Base-by-base conservation (phyloP, 2,113 vertebrate genomes). In the Pollachius pollachius region DNA sequence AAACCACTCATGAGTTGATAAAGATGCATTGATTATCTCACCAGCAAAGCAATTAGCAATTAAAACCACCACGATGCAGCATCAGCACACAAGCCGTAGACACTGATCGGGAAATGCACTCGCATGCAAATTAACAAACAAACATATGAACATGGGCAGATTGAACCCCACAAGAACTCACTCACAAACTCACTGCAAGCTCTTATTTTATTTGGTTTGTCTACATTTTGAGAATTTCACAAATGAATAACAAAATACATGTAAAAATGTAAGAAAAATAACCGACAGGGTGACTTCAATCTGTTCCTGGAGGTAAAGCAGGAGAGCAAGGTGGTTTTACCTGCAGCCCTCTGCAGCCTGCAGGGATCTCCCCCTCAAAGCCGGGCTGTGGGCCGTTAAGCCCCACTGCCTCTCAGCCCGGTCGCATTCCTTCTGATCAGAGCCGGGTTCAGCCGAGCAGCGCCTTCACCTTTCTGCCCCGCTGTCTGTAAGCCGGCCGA, bases 381-480 rank as follows among this genome's bases (percentile, higher is more conserved):
- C 83, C 69, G 74, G 8, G 30, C 75, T 70, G 67, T 75, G 75
- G 76, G 70, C 80, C 21, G 78, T 76, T 87, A 87, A 89, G 84
- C 85, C 81, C 75, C 4, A 72, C 79, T 77, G 78, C 81, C 77
- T 83, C 77, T 30, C 62, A 85, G 80, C 81, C 84, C 78, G 77
- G 84, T 85, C 76, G 68, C 84, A 81, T 90, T 89, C 81, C 85
- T 89, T 91, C 89, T 89, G 86, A 92, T 91, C 91, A 88, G 75
- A 74, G 73, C 76, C 13, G 73, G 81, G 85, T 89, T 91, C 90
- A 91, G 76, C 73, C 77, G 72, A 90, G 88, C 80, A 60, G 89
- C 79, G 69, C 82, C 48, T 86, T 93, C 90, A 91, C 89, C 91
- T 92, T 89, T 91, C 84, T 88, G 79, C 90, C 76, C 78, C 25